Conservation (phyloP, 2,797 vertebrate genomes). For the Lagocephalus sceleratus region DNA sequence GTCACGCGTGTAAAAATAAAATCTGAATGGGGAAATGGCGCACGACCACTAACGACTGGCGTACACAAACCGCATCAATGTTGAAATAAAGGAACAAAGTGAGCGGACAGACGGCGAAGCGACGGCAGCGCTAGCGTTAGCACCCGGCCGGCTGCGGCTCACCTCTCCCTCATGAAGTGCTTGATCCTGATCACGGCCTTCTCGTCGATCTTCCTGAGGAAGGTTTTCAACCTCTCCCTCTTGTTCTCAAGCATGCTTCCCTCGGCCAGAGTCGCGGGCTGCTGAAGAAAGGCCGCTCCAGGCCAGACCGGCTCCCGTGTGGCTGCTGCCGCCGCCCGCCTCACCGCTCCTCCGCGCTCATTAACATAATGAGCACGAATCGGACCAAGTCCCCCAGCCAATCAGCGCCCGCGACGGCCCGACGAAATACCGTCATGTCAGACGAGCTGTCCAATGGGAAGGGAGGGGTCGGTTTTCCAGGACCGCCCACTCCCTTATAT, state of each 20-base stretch:
- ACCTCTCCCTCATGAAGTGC: constrained; percentile 83
- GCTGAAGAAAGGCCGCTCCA: constrained; percentile 54
- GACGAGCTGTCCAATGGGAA: constrained; percentile 62
- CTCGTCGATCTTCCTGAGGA: constrained; percentile 80
- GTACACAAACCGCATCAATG: no score
- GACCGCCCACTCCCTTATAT: constrained; percentile 68
- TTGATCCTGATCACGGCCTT: constrained; percentile 80
- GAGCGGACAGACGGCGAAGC: background rate
- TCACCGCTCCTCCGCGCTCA: constrained; percentile 61
- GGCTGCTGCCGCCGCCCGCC: constrained; percentile 21
- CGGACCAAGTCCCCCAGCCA: constrained; percentile 74
- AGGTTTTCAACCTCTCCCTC: constrained; percentile 79
- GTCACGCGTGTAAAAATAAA: background rate
- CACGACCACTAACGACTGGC: no score
- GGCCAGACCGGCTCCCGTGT: constrained; percentile 50
- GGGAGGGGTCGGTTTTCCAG: background rate
- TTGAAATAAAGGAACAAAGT: background rate
- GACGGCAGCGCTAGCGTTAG: constrained; percentile 17
- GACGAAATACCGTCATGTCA: constrained; percentile 70
- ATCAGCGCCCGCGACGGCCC: constrained; percentile 42
- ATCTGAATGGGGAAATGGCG: no score
- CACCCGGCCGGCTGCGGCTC: constrained; percentile 45
- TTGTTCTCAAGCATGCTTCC: constrained; percentile 82
- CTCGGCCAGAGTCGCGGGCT: constrained; percentile 53
- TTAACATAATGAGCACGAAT: constrained; percentile 77